Base-by-base conservation (phyloP, 2,888 invertebrate species). In the Crocallis elinguaria region DNA sequence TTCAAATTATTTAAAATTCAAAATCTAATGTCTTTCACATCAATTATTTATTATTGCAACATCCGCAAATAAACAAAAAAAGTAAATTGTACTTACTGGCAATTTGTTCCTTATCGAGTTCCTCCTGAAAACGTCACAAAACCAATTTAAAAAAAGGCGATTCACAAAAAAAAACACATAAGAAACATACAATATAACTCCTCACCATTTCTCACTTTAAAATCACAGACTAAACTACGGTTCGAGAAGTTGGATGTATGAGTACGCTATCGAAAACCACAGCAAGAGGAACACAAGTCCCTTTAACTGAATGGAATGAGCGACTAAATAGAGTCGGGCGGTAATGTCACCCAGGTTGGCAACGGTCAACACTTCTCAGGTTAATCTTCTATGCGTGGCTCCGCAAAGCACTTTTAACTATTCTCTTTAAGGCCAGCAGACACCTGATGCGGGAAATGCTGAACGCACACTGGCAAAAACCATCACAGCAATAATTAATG, bases 1-100 rank as follows among this genome's bases (percentile, higher is more conserved):
- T n/a, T n/a, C n/a, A n/a, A n/a, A n/a, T n/a, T n/a, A n/a, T n/a
- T n/a, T n/a, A n/a, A n/a, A n/a, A n/a, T n/a, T n/a, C n/a, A n/a
- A n/a, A n/a, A n/a, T n/a, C n/a, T n/a, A n/a, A n/a, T n/a, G n/a
- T n/a, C n/a, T n/a, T n/a, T n/a, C n/a, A n/a, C n/a, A n/a, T n/a
- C n/a, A n/a, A n/a, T n/a, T n/a, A n/a, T n/a, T n/a, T n/a, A n/a
- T n/a, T n/a, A n/a, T n/a, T n/a, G n/a, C n/a, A n/a, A n/a, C n/a
- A n/a, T n/a, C n/a, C n/a, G n/a, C n/a, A n/a, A n/a, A n/a, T n/a
- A n/a, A n/a, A n/a, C n/a, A n/a, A n/a, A n/a, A n/a, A n/a, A n/a
- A n/a, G n/a, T n/a, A n/a, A n/a, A n/a, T n/a, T n/a, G n/a, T n/a
- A 95, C 96, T 94, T 89, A 96, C 96, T 93, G 71, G 85, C 93